Conservation (phyloP, 2,888 invertebrate species). For the Mycalesis mineus region DNA sequence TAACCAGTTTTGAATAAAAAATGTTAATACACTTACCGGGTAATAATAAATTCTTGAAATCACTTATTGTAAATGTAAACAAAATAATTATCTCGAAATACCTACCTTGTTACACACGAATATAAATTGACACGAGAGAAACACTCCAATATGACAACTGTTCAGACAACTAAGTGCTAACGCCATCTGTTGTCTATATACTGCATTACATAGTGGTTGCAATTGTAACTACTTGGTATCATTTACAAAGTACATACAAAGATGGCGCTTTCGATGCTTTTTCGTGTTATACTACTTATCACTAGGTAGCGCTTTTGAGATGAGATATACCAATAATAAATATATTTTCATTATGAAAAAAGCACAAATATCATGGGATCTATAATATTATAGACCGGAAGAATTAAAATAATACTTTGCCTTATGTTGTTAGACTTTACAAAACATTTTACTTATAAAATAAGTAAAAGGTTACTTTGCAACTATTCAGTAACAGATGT, state of each 20-base stretch:
- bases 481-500: slow-evolving; percentile 29
- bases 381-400: too few species aligned
- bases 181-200: slow-evolving; percentile 13
- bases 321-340: too few species aligned
- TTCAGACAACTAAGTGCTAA: neutral
- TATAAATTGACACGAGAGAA: slow-evolving; percentile 17
- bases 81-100: slow-evolving; percentile 22
- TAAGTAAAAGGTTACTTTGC: neutral
- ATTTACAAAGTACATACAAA: neutral
- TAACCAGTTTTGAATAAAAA: slow-evolving; percentile 2
- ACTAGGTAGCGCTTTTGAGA: slow-evolving; percentile 26
- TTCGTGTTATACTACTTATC: neutral
- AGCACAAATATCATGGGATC: too few species aligned
- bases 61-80: slow-evolving; percentile 28
- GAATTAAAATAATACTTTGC: too few species aligned
- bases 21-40: slow-evolving; percentile 15
- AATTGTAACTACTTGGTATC: neutral
- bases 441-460: too few species aligned
- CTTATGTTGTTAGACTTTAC: too few species aligned
- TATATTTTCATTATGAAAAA: too few species aligned
- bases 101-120: slow-evolving; percentile 14
- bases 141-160: neutral
- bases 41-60: slow-evolving; percentile 23
- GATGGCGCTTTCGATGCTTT: neutral
- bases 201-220: neutral